Base-by-base conservation (phyloP, 2,797 vertebrate species). In the Florisuga fusca region DNA sequence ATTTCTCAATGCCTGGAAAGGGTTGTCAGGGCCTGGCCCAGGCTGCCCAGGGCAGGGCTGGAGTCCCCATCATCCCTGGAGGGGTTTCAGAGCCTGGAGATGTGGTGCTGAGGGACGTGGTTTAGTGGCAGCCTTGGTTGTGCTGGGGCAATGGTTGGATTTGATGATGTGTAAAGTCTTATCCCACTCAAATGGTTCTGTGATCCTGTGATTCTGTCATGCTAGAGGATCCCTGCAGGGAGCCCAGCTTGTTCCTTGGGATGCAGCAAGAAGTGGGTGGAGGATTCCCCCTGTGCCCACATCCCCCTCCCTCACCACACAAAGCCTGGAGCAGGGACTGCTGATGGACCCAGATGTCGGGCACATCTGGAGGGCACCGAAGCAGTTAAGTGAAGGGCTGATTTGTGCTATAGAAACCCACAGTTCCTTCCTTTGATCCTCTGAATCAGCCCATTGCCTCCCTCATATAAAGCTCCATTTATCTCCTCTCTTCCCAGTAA, bases 361-460 rank as follows among this genome's bases (percentile, higher is more conserved):
- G 21, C 92, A 59, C 85, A 93, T 95, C 94, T 97, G 93, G 85
- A 76, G 94, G 87, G 89, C 84, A 78, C 67, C 34, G 66, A 91
- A 96, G 96, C 95, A 58, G 80, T 96, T 84, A 91, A 95, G 59
- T 84, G 71, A 96, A 96, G 94, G 86, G 92, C 75, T 81, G 61
- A 62, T 89, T 95, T 96, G 91, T 97, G 87, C 76, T 87, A 66
- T 58, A 84, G 80, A 86, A 94, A 94, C 57, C 90, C 89, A 3
- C 72, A 84, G 87, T 90, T 92, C 93, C 92, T 95, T 77, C 83
- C 90, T 93, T 92, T 87, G 90, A 91, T 93, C 84, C 83, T 88
- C 81, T 89, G 92, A 97, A 94, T 97, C 92, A 93, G 84, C 89
- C 92, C 77, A 87, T 96, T 95, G 95, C 95, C 72, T 91, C 73